Evolutionary conservation across 2,888 invertebrate genomes (phyloP), one percentile per base, ranked within the genome.

Genomic region (Melangyna quadrimaculata): DNA sequence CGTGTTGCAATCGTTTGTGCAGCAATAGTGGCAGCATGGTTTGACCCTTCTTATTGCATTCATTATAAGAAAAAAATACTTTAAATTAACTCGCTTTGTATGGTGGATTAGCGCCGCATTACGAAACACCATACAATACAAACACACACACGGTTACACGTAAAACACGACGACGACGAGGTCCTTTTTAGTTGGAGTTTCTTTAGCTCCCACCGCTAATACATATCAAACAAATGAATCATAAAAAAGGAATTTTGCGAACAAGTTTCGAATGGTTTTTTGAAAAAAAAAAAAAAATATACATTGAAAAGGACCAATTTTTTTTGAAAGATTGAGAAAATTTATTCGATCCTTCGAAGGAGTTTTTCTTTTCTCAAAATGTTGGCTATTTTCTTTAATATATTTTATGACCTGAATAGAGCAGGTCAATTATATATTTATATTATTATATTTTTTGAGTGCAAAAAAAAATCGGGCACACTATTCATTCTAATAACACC

Each of bases 341-440:
- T 27, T 43, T 9, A 0, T 4, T 40, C 27, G 29, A 19, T 19
- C 10, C n/a, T 61, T 40, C n/a, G n/a, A 27, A 12, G 40, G 24
- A 40, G n/a, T n/a, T n/a, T n/a, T n/a, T 17, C 45, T 45, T 43
- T 63, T 10, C 2, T 12, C 12, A 4, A 19, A 22, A 7, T 35
- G 1, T 57, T 57, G 5, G 29, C 1, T 19, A 29, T 70, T 57
- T 78, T 63, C 3, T 6, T 75, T 67, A 48, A 79, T 87, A 86
- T 88, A 83, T 90, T 87, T 87, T 88, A 83, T 90, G 91, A 91
- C 91, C 90, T 90, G 90, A 89, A 90, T 90, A 45, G 89, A 88
- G 88, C 88, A 90, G 90, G 90, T 90, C 90, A 90, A 89, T 87
- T 27, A 48, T 57, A 51, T 61, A 35, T 32, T 65, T 48, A 35